Conservation (phyloP, 2,797 vertebrate species). For the Delichon dasypus region DNA sequence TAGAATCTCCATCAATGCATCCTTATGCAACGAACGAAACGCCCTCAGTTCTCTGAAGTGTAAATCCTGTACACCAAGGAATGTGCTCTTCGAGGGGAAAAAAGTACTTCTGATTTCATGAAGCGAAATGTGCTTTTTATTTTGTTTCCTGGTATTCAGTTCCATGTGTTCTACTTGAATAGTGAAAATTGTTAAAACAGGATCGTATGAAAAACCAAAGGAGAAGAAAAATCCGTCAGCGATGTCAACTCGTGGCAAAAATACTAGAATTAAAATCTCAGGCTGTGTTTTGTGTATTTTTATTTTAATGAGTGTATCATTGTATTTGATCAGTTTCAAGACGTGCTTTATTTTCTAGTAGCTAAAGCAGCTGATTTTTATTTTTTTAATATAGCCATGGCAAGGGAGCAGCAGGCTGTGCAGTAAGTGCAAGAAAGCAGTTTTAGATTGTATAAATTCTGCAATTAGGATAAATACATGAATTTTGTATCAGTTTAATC, state of each 20-base stretch:
- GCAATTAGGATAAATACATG: neutral
- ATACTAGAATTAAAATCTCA: conserved; percentile 52
- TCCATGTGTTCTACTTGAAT: conserved; percentile 53
- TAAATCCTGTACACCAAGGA: neutral
- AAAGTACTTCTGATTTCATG: neutral
- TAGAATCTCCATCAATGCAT: conserved; percentile 53
- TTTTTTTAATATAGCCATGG: neutral
- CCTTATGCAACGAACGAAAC: conserved; percentile 49
- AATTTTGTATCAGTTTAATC: neutral
- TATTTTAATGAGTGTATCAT: conserved; percentile 23
- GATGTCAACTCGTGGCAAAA: neutral
- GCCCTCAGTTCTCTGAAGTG: conserved; percentile 50
- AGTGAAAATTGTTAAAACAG: neutral
- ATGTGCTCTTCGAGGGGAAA: conserved; percentile 1
- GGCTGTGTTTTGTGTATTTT: conserved; percentile 48
- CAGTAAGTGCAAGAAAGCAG: neutral
- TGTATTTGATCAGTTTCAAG: neutral
- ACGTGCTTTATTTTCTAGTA: conserved; percentile 26
- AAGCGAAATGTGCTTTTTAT: conserved; percentile 10
- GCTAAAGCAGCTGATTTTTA: neutral
- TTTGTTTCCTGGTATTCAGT: conserved; percentile 24
- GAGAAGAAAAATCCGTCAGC: neutral
- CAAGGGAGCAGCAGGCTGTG: neutral
- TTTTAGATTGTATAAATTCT: neutral
- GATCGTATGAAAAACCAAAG: conserved; percentile 55